Evolutionary conservation across 2,797 vertebrate species (phyloP).

Genomic region (Sardinella longiceps): DNA sequence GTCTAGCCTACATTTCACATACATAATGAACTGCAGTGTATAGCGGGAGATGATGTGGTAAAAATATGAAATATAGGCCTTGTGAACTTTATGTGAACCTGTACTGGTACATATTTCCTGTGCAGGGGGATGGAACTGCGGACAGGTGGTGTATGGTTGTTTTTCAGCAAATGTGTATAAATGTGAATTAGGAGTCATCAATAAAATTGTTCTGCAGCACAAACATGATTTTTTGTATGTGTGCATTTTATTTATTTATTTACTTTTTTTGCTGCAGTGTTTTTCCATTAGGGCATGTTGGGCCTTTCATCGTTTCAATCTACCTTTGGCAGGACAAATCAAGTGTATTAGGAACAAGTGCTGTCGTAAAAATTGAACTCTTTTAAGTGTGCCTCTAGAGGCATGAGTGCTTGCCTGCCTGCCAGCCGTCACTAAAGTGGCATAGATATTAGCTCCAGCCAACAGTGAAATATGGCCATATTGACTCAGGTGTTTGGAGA

Average conservation of each 20-base stretch:
- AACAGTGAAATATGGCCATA: conserved; percentile 40
- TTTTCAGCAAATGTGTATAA: neutral
- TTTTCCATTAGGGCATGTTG: neutral
- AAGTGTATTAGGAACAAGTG: conserved; percentile 19
- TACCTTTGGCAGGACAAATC: neutral
- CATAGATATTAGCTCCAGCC: conserved; percentile 28
- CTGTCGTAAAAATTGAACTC: conserved; percentile 7
- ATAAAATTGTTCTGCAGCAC: neutral
- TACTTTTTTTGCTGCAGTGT: neutral
- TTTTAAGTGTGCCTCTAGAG: neutral
- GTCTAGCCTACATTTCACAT: neutral
- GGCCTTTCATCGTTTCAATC: neutral
- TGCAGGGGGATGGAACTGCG: neutral
- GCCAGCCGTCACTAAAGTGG: conserved; percentile 1
- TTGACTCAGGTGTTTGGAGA: conserved; percentile 43
- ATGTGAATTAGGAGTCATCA: neutral
- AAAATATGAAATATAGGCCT: neutral
- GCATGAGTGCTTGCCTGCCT: conserved; percentile 2
- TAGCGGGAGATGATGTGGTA: neutral
- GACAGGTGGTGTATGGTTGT: neutral
- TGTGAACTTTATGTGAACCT: neutral
- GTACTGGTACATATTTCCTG: neutral
- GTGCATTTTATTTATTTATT: conserved; percentile 6
- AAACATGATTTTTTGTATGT: neutral
- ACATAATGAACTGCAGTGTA: neutral